Conservation (phyloP, 1,140 invertebrate genomes). For the Trissolcus basalis region DNA sequence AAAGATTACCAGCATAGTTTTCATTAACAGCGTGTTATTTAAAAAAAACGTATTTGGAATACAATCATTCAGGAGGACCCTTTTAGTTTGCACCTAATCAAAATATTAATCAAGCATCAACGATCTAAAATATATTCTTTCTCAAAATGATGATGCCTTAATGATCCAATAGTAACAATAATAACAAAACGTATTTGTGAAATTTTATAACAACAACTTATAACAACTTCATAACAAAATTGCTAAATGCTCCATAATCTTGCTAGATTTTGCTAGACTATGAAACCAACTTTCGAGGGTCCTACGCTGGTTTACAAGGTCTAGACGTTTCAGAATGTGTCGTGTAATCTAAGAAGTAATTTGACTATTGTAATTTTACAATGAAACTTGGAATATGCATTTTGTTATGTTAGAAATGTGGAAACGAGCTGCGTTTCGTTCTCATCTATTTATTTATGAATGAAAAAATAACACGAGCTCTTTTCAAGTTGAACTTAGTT, state of each 20-base stretch:
- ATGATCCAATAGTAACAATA: no score
- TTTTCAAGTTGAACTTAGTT: conserved; percentile 6
- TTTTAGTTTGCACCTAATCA: neutral
- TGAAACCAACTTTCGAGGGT: conserved; percentile 3
- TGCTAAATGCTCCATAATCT: no score
- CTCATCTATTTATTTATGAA: conserved; percentile 7
- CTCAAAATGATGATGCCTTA: no score
- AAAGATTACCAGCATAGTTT: conserved; percentile 22
- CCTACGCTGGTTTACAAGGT: conserved; percentile 12
- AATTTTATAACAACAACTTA: no score
- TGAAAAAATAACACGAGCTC: conserved; percentile 34
- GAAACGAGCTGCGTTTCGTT: conserved; percentile 27
- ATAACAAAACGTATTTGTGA: no score
- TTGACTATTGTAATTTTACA: conserved; percentile 29
- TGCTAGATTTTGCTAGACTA: neutral
- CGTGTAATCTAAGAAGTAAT: conserved; percentile 23
- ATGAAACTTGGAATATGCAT: conserved; percentile 19
- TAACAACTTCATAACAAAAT: no score
- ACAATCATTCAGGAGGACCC: conserved; percentile 22
- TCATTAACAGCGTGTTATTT: conserved; percentile 40
- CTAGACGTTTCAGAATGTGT: conserved; percentile 10
- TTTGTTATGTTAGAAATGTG: conserved; percentile 23
- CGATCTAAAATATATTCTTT: neutral
- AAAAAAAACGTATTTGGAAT: conserved; percentile 24
- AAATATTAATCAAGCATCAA: neutral